These are phyloP conservation scores for Bradypus variegatus DNA, from an alignment of 2,797 vertebrate genomes.

Conservation along the genomic window DNA sequence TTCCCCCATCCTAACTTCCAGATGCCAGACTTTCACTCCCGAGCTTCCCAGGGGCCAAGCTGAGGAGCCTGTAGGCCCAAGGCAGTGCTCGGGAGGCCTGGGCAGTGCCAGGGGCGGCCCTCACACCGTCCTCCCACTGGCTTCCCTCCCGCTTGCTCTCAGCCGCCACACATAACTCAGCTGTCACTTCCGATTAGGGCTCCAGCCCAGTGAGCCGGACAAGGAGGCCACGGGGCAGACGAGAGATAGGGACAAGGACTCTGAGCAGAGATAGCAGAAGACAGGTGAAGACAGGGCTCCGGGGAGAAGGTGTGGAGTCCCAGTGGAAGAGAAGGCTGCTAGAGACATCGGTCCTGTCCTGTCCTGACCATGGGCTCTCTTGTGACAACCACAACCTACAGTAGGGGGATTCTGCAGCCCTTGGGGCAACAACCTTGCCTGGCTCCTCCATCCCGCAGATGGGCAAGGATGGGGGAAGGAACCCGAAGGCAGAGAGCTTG, in stretches of 20 bases:
- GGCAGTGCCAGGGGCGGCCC: constrained; percentile 60
- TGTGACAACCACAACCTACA: not conserved
- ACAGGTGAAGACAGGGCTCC: constrained; percentile 31
- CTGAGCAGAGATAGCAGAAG: constrained; percentile 6
- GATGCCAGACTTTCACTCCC: not conserved
- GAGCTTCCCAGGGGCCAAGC: not conserved
- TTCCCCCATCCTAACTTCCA: not conserved
- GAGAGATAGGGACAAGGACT: constrained; percentile 60
- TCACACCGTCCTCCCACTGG: constrained; percentile 44
- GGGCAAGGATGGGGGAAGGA: constrained; percentile 33
- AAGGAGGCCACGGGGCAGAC: constrained; percentile 64
- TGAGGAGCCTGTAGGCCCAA: constrained; percentile 2
- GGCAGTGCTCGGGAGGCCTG: constrained; percentile 42
- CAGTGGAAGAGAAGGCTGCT: not conserved
- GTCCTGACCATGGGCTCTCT: not conserved
- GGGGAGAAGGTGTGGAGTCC: constrained; percentile 18
- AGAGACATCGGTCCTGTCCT: not conserved
- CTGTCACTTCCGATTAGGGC: constrained; percentile 70
- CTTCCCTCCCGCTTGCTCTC: constrained; percentile 49
- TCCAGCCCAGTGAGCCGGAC: constrained; percentile 60
- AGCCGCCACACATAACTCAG: constrained; percentile 62
- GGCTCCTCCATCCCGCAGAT: not conserved
- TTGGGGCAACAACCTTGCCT: not conserved
- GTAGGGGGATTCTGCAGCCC: constrained; percentile 5
- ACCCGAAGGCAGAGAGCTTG: constrained; percentile 24